phyloP scores from a whole-genome alignment of 2,113 vertebrate genomes.

The Urocynchramus pylzowi region DNA sequence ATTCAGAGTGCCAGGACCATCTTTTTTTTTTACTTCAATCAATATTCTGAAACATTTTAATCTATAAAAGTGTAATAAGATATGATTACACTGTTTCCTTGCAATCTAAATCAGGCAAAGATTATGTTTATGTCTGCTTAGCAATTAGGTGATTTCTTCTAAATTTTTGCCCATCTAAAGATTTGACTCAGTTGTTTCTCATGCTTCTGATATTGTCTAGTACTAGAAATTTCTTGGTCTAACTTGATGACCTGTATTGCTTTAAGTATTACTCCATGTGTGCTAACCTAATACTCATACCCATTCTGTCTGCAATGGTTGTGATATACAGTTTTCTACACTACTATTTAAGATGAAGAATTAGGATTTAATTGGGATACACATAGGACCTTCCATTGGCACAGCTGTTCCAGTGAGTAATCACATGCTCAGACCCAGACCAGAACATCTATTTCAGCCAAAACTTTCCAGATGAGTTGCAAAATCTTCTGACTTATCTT shows the following conservation, averaged over 20 bases:
- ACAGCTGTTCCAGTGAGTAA: not conserved
- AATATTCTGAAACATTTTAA: conserved; percentile 9
- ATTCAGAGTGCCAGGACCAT: not conserved
- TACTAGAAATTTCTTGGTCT: not conserved
- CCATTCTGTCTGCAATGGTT: not conserved
- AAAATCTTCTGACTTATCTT: not conserved
- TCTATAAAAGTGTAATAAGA: not conserved
- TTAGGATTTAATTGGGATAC: not conserved
- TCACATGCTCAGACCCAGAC: not conserved
- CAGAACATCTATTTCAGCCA: not conserved
- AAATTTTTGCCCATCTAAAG: not conserved
- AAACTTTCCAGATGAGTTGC: not conserved
- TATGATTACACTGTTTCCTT: not conserved
- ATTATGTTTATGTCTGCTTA: not conserved
- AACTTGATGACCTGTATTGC: not conserved
- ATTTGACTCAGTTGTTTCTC: not conserved
- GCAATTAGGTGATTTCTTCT: not conserved
- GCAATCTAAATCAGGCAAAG: not conserved
- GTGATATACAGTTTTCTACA: not conserved
- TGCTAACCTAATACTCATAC: not conserved
- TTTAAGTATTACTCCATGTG: not conserved
- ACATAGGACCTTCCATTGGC: not conserved
- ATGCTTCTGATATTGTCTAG: not conserved
- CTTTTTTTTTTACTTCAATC: not conserved
- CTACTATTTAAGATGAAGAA: not conserved